phyloP scores from a whole-genome alignment of 2,113 vertebrate genomes.

The Grantiella picta region DNA sequence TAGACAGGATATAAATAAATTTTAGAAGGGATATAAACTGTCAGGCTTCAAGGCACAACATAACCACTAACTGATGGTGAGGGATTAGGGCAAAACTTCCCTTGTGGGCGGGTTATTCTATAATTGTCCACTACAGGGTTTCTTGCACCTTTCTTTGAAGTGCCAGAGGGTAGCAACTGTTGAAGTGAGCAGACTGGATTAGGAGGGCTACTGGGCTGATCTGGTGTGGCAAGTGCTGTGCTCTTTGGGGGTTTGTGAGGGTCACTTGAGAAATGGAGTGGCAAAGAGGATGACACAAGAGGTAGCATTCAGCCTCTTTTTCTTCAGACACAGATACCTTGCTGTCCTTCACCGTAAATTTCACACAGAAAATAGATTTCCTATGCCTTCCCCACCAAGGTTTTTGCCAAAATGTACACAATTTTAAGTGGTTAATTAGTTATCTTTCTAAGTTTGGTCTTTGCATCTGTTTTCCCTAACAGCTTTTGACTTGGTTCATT shows the following conservation, averaged over 20 bases:
- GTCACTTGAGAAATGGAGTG: not conserved
- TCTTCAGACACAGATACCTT: not conserved
- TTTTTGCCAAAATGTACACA: not conserved
- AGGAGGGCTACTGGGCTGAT: not conserved
- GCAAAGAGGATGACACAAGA: not conserved
- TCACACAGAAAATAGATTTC: not conserved
- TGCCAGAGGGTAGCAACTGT: not conserved
- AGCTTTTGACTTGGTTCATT: not conserved
- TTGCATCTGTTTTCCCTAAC: not conserved
- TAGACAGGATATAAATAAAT: slow-evolving; percentile 58
- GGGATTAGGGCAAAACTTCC: slow-evolving; percentile 39
- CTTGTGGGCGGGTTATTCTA: slow-evolving; percentile 28
- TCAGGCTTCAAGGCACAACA: slow-evolving; percentile 39
- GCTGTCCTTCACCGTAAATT: not conserved
- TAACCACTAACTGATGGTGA: not conserved
- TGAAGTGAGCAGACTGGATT: not conserved
- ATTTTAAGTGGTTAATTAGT: not conserved
- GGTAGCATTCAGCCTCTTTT: not conserved
- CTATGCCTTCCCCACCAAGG: not conserved
- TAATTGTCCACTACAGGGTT: slow-evolving; percentile 25
- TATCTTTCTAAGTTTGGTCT: not conserved
- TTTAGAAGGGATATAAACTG: slow-evolving; percentile 45
- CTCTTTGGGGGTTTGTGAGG: not conserved
- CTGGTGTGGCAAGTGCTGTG: not conserved
- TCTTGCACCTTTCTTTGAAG: slow-evolving; percentile 43